Base-by-base conservation (phyloP, 2,888 invertebrate species). In the Phengaris alcon region DNA sequence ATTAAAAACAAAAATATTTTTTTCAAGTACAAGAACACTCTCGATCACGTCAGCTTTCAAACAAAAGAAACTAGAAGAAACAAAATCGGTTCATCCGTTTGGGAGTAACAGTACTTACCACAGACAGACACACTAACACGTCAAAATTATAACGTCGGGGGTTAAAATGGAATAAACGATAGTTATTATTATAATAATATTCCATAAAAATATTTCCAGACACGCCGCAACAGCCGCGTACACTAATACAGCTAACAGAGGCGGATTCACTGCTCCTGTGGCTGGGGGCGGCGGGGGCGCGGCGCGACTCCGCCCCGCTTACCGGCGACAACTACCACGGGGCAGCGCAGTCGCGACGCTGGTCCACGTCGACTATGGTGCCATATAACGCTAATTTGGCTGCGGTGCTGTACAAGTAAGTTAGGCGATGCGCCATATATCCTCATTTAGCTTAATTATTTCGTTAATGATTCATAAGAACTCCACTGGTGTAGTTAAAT, bases 331-430 rank as follows among this genome's bases (percentile, higher is more conserved):
- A 96, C 87, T 97, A 94, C 85, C 91, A 94, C 79, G 86, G 89
- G 0, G 83, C 83, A 9, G 83, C 94, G 79, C 87, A 89, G 59
- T 87, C 90, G 7, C 93, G 97, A 73, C 91, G 94, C 74, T 97
- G 97, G 97, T 90, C 94, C 76, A 95, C 95, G 0, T 97, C 97
- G 0, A 85, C 91, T 8, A 93, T 97, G 78, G 91, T 94, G 76
- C 96, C 97, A 0, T 97, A 96, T 83, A 95, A 95, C 9, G 94
- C 95, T 2, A 97, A 97, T 87, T 84, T 97, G 9, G 95, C 95
- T 44, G 97, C 96, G 54, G 95, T 96, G 0, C 94, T 97, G 77
- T 97, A 96, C 88, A 95, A 95, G 95, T 96, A 85, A 93, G 94
- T 77, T 54, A 54, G n/a, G 6, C 6, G 54, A 54, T 68, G 35